Evolutionary conservation across 2,888 invertebrate genomes (phyloP).

Genomic region (Bellardia bayeri): DNA sequence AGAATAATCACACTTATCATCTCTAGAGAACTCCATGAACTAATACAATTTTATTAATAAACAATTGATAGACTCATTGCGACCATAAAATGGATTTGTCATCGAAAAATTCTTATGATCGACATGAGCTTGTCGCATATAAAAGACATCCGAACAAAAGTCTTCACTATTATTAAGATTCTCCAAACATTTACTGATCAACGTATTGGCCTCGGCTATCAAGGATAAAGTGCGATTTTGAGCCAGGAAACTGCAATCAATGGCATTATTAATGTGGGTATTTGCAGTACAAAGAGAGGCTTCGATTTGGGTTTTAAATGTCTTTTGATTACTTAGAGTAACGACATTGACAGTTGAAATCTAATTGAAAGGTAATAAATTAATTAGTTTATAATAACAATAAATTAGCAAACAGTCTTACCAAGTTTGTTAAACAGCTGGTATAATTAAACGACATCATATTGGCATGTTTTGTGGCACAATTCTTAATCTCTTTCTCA

Average conservation of each 20-base stretch:
- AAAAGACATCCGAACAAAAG: conserved; percentile 44
- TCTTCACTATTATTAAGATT: conserved; percentile 41
- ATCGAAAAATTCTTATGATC: conserved; percentile 55
- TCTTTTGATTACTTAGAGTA: conserved; percentile 19
- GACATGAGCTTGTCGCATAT: conserved; percentile 33
- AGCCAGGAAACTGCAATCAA: conserved; percentile 59
- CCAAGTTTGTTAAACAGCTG: conserved; percentile 42
- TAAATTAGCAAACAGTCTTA: background rate
- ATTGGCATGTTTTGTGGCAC: conserved; percentile 16
- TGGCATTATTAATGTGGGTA: conserved; percentile 39
- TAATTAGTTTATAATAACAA: background rate
- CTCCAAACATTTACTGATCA: conserved; percentile 58
- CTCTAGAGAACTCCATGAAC: background rate
- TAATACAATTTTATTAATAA: conserved; percentile 52
- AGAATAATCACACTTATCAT: background rate
- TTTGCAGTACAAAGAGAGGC: conserved; percentile 24
- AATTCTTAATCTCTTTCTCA: conserved; percentile 37
- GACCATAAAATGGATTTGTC: conserved; percentile 66
- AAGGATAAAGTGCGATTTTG: conserved; percentile 42
- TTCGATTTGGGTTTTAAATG: conserved; percentile 45
- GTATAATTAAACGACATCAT: conserved; percentile 23
- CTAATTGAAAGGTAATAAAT: conserved; percentile 8
- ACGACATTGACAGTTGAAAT: conserved; percentile 35
- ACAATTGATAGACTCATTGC: conserved; percentile 43
- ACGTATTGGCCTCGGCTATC: conserved; percentile 43